Evolutionary conservation across 2,113 vertebrate genomes (phyloP).

Genomic region (Galeopterus variegatus): DNA sequence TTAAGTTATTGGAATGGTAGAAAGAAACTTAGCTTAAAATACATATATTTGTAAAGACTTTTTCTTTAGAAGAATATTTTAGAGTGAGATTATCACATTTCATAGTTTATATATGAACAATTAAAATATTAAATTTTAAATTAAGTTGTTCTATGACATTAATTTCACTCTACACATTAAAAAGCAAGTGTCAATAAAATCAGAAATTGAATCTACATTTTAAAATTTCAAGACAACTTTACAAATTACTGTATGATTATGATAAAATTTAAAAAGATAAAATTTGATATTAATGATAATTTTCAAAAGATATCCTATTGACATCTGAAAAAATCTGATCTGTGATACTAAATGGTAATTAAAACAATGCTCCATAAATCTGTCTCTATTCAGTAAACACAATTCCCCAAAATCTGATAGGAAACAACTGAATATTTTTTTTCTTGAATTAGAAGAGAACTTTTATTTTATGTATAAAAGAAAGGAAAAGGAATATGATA

Average conservation of each 20-base stretch:
- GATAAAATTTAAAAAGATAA: not conserved
- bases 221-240: not conserved
- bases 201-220: not conserved
- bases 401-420: not conserved
- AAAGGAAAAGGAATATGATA: not conserved
- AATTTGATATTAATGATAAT: not conserved
- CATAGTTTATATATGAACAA: not conserved
- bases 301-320: not conserved
- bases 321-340: not conserved
- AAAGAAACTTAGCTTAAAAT: conserved; percentile 50
- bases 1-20: not conserved
- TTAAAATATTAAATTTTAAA: not conserved
- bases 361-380: not conserved
- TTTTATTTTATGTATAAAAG: not conserved
- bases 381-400: no score
- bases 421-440: not conserved
- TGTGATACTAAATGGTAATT: not conserved
- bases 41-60: not conserved
- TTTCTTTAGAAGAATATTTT: not conserved
- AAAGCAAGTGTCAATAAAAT: not conserved
- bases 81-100: not conserved
- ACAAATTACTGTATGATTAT: not conserved
- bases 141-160: not conserved
- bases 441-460: not conserved
- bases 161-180: not conserved